phyloP scores from a whole-genome alignment of 2,888 invertebrate genomes.

The Muschampia plurimacula region DNA sequence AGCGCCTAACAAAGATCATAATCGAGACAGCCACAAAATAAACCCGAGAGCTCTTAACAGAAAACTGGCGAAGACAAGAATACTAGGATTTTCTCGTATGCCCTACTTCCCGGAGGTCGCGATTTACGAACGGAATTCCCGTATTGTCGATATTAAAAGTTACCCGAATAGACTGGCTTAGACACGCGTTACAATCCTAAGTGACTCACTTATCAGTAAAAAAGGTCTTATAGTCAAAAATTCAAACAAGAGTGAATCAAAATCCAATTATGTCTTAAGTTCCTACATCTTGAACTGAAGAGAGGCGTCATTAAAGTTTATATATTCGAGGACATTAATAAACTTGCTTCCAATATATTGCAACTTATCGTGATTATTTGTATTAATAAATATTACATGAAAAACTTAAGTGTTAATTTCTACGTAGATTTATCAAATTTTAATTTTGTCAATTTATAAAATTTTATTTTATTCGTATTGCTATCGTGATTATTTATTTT shows the following conservation, averaged over 20 bases:
- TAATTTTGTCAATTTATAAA: too few species aligned
- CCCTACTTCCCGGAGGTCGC: slow-evolving; percentile 41
- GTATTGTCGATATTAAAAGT: neutral
- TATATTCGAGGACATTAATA: neutral
- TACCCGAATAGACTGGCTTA: neutral
- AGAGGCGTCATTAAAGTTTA: neutral
- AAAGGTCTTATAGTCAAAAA: neutral
- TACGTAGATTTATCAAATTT: too few species aligned
- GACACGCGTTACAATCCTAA: neutral
- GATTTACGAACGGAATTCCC: slow-evolving; percentile 2
- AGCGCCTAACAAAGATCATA: slow-evolving; percentile 20
- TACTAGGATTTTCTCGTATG: slow-evolving; percentile 26
- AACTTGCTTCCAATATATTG: too few species aligned
- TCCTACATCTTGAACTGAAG: neutral
- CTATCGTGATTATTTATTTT: too few species aligned
- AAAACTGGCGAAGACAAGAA: slow-evolving; percentile 15
- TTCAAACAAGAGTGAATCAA: neutral
- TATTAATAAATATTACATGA: too few species aligned
- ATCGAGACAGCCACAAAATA: slow-evolving; percentile 30
- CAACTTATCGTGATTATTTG: too few species aligned
- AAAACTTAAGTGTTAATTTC: too few species aligned
- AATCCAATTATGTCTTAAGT: neutral
- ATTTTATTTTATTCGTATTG: too few species aligned
- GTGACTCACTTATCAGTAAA: neutral
- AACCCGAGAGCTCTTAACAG: slow-evolving; percentile 22